These are phyloP conservation scores for Hydractinia symbiolongicarpus DNA, from an alignment of 30 jellyfish, hydroid and myxozoan genomes.

Conservation along the genomic window DNA sequence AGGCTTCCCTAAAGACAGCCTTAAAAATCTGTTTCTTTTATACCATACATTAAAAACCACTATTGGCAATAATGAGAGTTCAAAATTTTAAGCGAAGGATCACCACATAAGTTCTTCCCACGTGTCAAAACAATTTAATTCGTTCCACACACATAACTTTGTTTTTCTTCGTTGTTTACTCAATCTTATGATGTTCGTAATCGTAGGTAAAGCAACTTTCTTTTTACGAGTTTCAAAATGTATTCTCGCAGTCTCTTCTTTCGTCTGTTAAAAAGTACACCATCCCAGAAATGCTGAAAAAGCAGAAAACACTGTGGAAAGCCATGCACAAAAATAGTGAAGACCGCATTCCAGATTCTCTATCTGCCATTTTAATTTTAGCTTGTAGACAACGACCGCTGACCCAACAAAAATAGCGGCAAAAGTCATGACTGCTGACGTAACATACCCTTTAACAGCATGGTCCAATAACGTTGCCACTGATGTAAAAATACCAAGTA, in stretches of 20 bases:
- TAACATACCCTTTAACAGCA: neutral
- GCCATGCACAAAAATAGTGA: constrained; percentile 4
- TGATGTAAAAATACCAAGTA: neutral
- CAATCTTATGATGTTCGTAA: no score
- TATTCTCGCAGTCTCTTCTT: neutral
- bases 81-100: no score
- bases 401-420: neutral
- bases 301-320: neutral
- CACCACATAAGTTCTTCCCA: no score
- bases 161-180: no score
- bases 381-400: neutral
- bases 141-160: no score
- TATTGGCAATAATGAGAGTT: no score
- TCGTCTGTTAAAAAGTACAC: neutral
- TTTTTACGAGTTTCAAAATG: no score
- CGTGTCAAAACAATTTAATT: no score
- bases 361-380: neutral
- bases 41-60: no score
- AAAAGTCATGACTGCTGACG: constrained; percentile 2
- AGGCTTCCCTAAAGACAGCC: no score
- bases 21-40: no score
- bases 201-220: no score
- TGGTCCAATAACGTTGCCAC: neutral
- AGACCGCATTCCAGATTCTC: neutral
- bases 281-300: neutral